These are phyloP conservation scores for Protosalanx chinensis DNA, from an alignment of 2,797 vertebrate genomes.

Conservation along the genomic window DNA sequence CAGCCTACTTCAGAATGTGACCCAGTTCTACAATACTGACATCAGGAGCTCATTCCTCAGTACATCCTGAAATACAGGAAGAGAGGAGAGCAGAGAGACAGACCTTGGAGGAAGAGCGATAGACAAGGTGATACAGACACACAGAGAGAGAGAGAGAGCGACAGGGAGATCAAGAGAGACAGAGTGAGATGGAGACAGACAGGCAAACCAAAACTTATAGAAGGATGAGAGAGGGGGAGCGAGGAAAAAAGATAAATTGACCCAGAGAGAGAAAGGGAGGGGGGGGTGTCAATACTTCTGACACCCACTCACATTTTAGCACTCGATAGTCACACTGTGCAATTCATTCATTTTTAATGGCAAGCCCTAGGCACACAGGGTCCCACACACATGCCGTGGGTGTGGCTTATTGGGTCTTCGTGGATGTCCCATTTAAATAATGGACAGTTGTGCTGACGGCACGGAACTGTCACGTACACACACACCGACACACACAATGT, in stretches of 20 bases:
- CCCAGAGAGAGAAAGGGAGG: not conserved
- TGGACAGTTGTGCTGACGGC: not conserved
- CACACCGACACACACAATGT: not conserved
- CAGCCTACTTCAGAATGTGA: not conserved
- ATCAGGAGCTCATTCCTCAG: not conserved
- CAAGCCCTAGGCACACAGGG: not conserved
- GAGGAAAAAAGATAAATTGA: not conserved
- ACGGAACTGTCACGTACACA: not conserved
- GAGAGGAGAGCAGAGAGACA: not conserved
- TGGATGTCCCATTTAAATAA: not conserved
- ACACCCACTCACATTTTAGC: not conserved
- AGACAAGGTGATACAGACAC: not conserved
- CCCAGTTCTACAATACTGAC: not conserved
- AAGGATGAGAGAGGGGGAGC: not conserved
- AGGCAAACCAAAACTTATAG: not conserved
- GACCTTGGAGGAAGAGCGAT: conserved; percentile 1
- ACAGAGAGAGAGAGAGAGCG: not conserved
- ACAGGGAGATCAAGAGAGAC: not conserved
- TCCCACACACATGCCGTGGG: conserved; percentile 3
- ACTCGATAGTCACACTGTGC: not conserved
- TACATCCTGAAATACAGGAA: conserved; percentile 4
- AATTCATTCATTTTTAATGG: not conserved
- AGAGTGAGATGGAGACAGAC: not conserved
- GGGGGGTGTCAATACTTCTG: not conserved
- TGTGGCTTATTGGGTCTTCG: not conserved